Conservation (phyloP, 92 coral and sea anemone genomes). For the Umimayanthus kanabou region DNA sequence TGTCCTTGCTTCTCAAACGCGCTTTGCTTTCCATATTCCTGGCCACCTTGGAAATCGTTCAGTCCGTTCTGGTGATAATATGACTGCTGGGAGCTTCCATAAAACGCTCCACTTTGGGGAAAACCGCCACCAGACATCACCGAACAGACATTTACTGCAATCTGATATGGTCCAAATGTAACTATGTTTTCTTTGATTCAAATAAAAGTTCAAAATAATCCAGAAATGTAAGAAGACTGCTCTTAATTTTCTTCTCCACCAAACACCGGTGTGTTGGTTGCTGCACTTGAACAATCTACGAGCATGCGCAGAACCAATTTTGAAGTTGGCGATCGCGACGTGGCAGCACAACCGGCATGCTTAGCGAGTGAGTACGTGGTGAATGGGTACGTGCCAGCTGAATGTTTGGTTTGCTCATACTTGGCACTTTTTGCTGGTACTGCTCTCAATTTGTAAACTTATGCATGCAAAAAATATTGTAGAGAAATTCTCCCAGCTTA, state of each 20-base stretch:
- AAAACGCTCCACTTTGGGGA: slow-evolving; percentile 71
- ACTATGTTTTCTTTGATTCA: neutral
- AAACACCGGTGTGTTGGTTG: slow-evolving; percentile 29
- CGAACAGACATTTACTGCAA: slow-evolving; percentile 57
- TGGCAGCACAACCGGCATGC: slow-evolving; percentile 68
- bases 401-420: neutral
- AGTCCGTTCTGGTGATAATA: slow-evolving; percentile 65
- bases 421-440: no score
- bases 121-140: slow-evolving; percentile 82
- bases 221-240: neutral
- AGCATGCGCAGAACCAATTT: slow-evolving; percentile 80
- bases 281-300: slow-evolving; percentile 24
- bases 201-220: slow-evolving; percentile 2
- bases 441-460: no score
- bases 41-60: slow-evolving; percentile 67
- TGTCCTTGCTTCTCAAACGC: slow-evolving; percentile 58
- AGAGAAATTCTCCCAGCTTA: no score
- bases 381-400: no score
- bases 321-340: slow-evolving; percentile 70
- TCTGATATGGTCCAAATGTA: slow-evolving; percentile 5
- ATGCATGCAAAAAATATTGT: no score
- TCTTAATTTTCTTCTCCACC: neutral
- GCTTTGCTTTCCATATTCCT: slow-evolving; percentile 56
- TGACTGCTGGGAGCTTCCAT: slow-evolving; percentile 80
- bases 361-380: slow-evolving; percentile 40